Evolutionary conservation across 1,140 invertebrate species (phyloP), one percentile per base, ranked within the genome.

Genomic region (Vanessa tameamea): DNA sequence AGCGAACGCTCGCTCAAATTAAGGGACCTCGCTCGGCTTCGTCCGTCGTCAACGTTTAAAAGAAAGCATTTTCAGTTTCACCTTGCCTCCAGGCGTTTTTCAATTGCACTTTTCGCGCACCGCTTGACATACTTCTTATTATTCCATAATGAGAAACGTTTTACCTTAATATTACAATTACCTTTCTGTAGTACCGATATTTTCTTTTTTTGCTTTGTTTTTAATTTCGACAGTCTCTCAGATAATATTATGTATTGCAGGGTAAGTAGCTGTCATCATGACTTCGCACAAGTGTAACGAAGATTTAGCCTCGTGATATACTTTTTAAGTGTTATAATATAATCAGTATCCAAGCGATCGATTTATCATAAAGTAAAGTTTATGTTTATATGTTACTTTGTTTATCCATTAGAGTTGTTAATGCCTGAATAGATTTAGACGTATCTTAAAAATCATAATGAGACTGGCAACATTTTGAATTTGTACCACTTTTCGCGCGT

Each of bases 71-170:
- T 43, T 48, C 65, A 51, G 51, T 50, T 69, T 64, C 64, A 20
- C 48, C 50, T 53, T 64, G 16, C 53, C 61, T 59, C 47, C 72
- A 16, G 68, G 73, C 64, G 53, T 71, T 61, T 71, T 73, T 66
- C 71, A 77, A 71, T 77, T 76, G 77, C 69, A 72, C 64, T 79
- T 68, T 80, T 71, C 61, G 20, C 65, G 69, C 67, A 66, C 63
- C 67, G 64, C 70, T 72, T 72, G 76, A 75, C 64, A 71, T 47
- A 70, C 69, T 76, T 76, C 72, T 71, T 73, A 69, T 75, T 73
- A 77, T 77, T 73, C 64, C 68, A 48, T 80, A 77, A 79, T 77
- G 75, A 79, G 76, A 70, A 79, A 48, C 65, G 63, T 59, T 79
- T 74, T 67, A 73, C 74, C 66, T 73, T 69, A 67, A 75, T 78